Conservation (phyloP, 2,113 vertebrate genomes). For the Nipponia nippon region DNA sequence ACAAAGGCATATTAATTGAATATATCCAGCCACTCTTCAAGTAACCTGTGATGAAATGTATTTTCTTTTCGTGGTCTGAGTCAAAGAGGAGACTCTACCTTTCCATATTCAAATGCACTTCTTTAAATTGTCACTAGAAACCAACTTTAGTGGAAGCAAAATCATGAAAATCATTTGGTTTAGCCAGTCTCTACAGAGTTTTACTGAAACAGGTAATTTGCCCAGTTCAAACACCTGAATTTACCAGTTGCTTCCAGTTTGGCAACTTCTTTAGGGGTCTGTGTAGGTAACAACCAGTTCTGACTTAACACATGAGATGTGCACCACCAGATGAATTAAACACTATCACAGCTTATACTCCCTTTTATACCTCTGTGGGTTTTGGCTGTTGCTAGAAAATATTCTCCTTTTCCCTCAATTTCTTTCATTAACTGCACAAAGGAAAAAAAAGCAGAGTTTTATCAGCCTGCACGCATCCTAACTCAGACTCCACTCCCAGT, state of each 20-base stretch:
- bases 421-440: neutral
- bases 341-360: neutral
- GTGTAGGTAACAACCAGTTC: neutral
- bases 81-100: neutral
- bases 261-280: neutral
- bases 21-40: neutral
- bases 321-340: neutral
- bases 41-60: neutral
- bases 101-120: neutral
- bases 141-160: neutral
- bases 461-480: neutral
- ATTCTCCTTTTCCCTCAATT: neutral
- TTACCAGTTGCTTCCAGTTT: neutral
- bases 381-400: neutral
- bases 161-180: neutral
- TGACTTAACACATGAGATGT: neutral
- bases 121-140: neutral
- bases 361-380: accelerated
- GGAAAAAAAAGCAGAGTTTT: neutral
- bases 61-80: neutral
- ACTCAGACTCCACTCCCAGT: neutral
- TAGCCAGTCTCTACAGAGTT: neutral
- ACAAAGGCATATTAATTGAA: neutral
- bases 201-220: neutral
- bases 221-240: neutral